Base-by-base conservation (phyloP, 2,113 vertebrate genomes). In the Mirounga angustirostris region DNA sequence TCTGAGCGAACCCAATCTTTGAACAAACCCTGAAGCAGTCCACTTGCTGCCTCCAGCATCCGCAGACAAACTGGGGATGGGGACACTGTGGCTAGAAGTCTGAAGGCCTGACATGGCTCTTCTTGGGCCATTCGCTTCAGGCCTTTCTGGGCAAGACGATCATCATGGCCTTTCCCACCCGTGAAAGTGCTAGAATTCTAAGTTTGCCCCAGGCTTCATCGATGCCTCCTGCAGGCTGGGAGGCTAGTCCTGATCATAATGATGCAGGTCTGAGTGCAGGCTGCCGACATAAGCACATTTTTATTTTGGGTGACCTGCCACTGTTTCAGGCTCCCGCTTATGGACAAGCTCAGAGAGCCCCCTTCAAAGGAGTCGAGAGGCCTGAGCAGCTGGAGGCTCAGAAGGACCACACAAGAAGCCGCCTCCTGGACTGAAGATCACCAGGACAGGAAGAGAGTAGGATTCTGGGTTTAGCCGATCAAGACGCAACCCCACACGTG, bases 61-160 rank as follows among this genome's bases (percentile, higher is more conserved):
- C 4, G 0, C 4, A 1, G 30, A 11, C 0, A 1, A 26, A 6
- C 36, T 7, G 2, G 7, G 14, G 12, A 7, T 8, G 4, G 26
- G 19, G 36, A 61, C 5, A 1, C 63, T 9, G 15, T 36, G 18
- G 76, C 2, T 19, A 6, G 14, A 24, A 30, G 16, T 7, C 46
- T 13, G 12, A 18, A 40, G 67, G 24, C 22, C 12, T 0, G 12
- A 22, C 0, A 4, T 3, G 7, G 36, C 12, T 21, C 22, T 36
- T 43, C 30, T 7, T 9, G 26, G 69, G 7, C 74, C 46, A 43
- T 65, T 11, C 1, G 1, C 18, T 8, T 21, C 30, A 21, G 14
- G 28, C 5, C 63, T 36, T 21, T 54, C 63, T 33, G 15, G 43
- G 40, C 28, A n/a, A 33, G 21, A 30, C 0, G 0, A 9, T 10